A percentile compares a stretch with the other conserved stretches of the same genome.
These are phyloP conservation scores for Zaprionus ornatus DNA, from an alignment of 1,140 invertebrate species.

Conservation along the genomic window DNA sequence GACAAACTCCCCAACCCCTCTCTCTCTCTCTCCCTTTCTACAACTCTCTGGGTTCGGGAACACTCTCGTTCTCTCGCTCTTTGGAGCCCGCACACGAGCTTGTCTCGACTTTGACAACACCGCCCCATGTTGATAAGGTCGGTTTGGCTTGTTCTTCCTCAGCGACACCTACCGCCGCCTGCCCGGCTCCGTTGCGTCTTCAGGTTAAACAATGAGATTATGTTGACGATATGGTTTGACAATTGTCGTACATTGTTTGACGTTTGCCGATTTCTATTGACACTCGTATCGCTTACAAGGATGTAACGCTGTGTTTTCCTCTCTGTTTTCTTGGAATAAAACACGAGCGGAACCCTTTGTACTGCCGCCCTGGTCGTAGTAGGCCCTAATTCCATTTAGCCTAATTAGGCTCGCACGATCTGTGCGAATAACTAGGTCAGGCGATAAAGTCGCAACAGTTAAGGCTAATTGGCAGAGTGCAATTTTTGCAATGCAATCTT, in stretches of 20 bases:
- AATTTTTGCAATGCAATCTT: conserved; percentile 5
- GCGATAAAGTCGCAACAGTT: neutral
- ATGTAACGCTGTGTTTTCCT: conserved; percentile 65
- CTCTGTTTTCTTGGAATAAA: conserved; percentile 70
- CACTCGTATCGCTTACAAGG: conserved; percentile 74
- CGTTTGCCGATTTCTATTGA: conserved; percentile 81
- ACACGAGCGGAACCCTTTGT: conserved; percentile 55
- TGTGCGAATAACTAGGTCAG: conserved; percentile 36
- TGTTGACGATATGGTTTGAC: conserved; percentile 83
- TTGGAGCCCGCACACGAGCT: conserved; percentile 61
- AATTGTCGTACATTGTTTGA: conserved; percentile 83
- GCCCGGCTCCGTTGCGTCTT: conserved; percentile 1
- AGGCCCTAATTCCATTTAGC: conserved; percentile 44
- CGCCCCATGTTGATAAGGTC: conserved; percentile 73
- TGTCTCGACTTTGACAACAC: conserved; percentile 65
- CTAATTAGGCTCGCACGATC: conserved; percentile 63
- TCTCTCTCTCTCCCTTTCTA: neutral
- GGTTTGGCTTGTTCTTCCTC: neutral
- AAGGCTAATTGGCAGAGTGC: neutral
- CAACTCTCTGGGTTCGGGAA: neutral
- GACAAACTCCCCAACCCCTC: neutral
- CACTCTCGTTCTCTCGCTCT: neutral
- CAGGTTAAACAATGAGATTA: conserved; percentile 82
- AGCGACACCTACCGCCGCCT: neutral
- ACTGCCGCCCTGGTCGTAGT: conserved; percentile 44